Base-by-base conservation (phyloP, 1,140 invertebrate genomes). In the Atta cephalotes region DNA sequence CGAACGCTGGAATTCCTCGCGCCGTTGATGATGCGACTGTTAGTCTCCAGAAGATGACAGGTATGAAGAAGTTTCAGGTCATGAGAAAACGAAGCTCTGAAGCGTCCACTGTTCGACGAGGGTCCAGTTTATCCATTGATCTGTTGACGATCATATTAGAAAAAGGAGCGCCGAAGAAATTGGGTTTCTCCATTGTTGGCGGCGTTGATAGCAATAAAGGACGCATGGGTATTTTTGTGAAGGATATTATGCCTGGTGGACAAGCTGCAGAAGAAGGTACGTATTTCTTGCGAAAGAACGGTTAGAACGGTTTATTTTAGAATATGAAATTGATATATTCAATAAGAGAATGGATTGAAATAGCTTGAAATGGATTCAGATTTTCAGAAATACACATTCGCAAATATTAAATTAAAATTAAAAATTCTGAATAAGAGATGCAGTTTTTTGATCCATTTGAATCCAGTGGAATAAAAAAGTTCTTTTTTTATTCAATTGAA, bases 151-250 rank as follows among this genome's bases (percentile, higher is more conserved):
- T 95, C 12, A 89, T 85, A 4, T 95, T 97, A 81, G 95, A 96
- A 81, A 97, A 97, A 92, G 97, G 97, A 0, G 92, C 95, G 0
- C 94, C 96, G 9, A 96, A 96, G 63, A 97, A 97, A 91, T 96
- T 97, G 1, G 97, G 97, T 0, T 98, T 98, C 90, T 96, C 96
- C 58, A 97, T 98, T 78, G 97, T 97, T 9, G 97, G 97, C 0
- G 97, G 97, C 3, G 95, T 96, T 21, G 97, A 98, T 90, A 97
- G 97, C 2, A 96, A 96, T 1, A 96, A 96, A 92, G 97, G 97
- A 2, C 95, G 95, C 58, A 96, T 97, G 94, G 97, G 97, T 0
- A 97, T 98, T 77, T 97, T 97, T 92, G 96, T 98, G 45, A 97
- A 97, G 91, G 96, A 97, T 25, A 96, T 98, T 66, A 96, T 97